A percentile compares a stretch with the other conserved stretches of the same genome.
Conservation (phyloP, 2,888 invertebrate species). For the Nemotelus pantherinus region DNA sequence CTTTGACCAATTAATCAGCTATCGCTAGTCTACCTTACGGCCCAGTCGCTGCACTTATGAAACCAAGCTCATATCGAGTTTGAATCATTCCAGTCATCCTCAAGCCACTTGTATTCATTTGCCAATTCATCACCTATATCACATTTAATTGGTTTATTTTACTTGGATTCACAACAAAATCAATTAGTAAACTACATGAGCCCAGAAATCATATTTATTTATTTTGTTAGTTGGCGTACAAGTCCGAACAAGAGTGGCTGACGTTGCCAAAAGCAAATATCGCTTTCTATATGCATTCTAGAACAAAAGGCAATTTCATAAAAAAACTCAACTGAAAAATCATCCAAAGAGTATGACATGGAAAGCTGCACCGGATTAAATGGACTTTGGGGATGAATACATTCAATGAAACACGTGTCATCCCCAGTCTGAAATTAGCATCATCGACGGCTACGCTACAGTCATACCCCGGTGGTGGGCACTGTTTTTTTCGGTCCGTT, state of each 20-base stretch:
- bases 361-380: constrained; percentile 35
- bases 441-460: constrained; percentile 18
- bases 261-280: neutral
- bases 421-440: constrained; percentile 34
- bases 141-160: too few relatives aligned
- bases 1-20: too few relatives aligned
- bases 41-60: too few relatives aligned
- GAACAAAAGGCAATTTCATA: constrained; percentile 9
- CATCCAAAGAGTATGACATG: neutral
- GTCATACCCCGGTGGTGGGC: neutral
- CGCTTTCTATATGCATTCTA: neutral
- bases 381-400: constrained; percentile 30
- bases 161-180: neutral
- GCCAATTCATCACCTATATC: too few relatives aligned
- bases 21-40: too few relatives aligned
- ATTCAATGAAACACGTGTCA: constrained; percentile 41
- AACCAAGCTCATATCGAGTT: too few relatives aligned
- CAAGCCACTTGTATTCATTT: too few relatives aligned
- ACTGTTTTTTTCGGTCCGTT: too few relatives aligned
- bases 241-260: neutral
- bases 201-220: neutral
- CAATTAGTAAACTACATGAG: constrained; percentile 1
- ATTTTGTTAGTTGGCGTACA: too few relatives aligned
- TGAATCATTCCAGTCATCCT: too few relatives aligned
- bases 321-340: neutral